These are phyloP conservation scores for Scyliorhinus canicula DNA, from an alignment of 2,797 vertebrate genomes.

Conservation along the genomic window DNA sequence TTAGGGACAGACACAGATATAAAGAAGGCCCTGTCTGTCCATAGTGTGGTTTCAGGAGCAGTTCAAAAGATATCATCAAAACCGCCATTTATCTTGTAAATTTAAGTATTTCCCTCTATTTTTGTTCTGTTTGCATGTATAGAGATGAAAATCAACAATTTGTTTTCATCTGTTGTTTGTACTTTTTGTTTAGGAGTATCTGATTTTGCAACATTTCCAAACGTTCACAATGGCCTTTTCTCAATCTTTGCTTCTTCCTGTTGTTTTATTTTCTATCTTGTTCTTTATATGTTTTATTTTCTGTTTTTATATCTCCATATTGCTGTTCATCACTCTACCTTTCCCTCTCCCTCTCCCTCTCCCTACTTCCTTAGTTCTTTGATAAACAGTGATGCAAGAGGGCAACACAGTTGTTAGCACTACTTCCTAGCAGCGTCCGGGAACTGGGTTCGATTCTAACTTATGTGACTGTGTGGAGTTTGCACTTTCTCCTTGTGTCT, in stretches of 20 bases:
- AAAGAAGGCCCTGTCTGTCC: background rate
- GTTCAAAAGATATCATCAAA: background rate
- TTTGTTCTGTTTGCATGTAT: background rate
- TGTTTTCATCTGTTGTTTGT: background rate
- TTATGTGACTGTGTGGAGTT: no score
- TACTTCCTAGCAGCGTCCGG: no score
- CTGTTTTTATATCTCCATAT: background rate
- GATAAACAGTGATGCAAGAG: background rate
- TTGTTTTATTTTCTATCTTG: background rate
- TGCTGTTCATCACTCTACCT: background rate
- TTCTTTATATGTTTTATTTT: background rate
- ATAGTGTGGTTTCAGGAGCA: background rate
- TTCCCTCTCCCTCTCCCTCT: background rate
- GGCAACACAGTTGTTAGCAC: no score
- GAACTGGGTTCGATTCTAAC: no score
- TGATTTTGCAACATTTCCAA: background rate
- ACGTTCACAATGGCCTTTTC: background rate
- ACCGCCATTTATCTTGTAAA: background rate
- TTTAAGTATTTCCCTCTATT: background rate
- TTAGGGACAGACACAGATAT: background rate
- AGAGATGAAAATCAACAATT: background rate
- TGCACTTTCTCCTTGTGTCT: no score
- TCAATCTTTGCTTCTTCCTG: background rate
- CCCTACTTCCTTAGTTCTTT: background rate
- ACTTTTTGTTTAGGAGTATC: background rate